Conservation (phyloP, 2,113 vertebrate species). For the Aegithalos caudatus region DNA sequence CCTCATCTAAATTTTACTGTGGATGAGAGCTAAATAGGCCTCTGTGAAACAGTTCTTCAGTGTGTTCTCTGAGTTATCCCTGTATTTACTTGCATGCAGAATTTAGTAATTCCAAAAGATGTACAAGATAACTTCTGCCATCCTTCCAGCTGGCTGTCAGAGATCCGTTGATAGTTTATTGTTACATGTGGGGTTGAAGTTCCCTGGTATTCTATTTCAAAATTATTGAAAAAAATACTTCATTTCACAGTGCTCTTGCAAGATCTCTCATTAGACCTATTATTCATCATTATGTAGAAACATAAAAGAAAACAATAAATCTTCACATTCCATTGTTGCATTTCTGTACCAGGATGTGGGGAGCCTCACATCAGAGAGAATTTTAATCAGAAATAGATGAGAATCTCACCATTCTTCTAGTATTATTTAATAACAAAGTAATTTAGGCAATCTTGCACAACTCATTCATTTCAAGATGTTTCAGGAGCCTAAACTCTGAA, state of each 20-base stretch:
- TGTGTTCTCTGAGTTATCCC: not conserved
- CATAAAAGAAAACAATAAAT: not conserved
- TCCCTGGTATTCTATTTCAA: not conserved
- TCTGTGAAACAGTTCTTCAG: not conserved
- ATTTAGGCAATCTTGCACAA: not conserved
- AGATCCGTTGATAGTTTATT: not conserved
- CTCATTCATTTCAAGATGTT: not conserved
- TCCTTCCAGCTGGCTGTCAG: not conserved
- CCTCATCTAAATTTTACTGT: not conserved
- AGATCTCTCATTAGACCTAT: not conserved
- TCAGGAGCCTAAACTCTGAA: not conserved
- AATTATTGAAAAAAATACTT: not conserved
- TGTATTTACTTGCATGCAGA: not conserved
- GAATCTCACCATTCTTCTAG: not conserved
- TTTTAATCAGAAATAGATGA: not conserved
- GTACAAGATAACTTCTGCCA: not conserved
- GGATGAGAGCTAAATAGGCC: not conserved
- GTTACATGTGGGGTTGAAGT: not conserved
- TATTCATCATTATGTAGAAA: not conserved
- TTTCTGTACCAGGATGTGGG: not conserved
- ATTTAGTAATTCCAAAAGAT: not conserved
- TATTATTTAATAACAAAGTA: not conserved
- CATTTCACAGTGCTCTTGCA: not conserved
- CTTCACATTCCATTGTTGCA: not conserved
- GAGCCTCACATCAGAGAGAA: not conserved